Conservation (phyloP, 2,888 invertebrate genomes). For the Pollenia amentaria region DNA sequence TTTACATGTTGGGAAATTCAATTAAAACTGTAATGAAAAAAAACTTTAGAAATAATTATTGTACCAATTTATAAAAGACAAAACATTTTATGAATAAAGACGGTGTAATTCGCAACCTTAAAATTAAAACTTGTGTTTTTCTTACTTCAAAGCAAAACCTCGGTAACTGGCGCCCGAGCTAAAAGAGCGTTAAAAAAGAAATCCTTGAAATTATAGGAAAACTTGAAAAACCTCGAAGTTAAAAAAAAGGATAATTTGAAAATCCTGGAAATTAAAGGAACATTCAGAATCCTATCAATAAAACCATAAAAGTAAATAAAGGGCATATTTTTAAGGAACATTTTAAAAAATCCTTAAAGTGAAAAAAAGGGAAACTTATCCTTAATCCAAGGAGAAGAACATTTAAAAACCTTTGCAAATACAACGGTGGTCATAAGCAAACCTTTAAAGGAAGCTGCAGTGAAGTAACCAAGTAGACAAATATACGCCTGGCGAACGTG, state of each 20-base stretch:
- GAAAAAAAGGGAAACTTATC: neutral
- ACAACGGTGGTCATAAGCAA: neutral
- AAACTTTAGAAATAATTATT: no score
- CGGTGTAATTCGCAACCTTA: no score
- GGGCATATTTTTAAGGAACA: neutral
- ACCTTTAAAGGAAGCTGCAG: neutral
- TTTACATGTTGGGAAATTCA: no score
- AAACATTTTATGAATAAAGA: no score
- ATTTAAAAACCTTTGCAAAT: neutral
- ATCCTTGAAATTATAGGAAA: conserved; percentile 1
- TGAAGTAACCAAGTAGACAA: neutral
- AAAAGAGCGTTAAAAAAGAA: neutral
- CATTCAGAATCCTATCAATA: neutral
- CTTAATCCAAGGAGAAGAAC: neutral
- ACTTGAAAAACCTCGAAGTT: no score
- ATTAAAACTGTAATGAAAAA: no score
- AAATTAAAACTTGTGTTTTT: no score
- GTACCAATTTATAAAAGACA: no score
- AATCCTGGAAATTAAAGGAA: no score
- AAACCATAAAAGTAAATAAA: neutral
- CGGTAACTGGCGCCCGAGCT: neutral
- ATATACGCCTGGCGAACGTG: conserved; percentile 11
- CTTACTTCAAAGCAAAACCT: no score
- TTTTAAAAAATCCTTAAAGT: neutral
- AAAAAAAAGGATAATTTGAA: no score